These are phyloP conservation scores for Nicator chloris DNA, from an alignment of 2,113 vertebrate species.

Conservation along the genomic window DNA sequence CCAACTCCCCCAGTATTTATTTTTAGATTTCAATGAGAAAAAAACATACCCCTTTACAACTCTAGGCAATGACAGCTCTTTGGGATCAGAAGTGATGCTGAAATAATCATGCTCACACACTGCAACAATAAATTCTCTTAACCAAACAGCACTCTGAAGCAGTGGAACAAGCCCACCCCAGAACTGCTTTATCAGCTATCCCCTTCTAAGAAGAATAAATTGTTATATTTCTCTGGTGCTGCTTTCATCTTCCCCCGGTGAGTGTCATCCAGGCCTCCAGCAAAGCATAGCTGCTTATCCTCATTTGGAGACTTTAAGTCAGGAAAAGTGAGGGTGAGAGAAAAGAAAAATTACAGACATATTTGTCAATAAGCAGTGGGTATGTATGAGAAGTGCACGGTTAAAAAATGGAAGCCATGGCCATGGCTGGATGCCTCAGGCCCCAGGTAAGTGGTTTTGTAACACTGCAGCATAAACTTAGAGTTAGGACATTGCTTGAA, in stretches of 20 bases:
- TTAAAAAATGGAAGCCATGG: neutral
- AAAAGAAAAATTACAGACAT: neutral
- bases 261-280: neutral
- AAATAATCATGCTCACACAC: neutral
- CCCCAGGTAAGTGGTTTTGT: neutral
- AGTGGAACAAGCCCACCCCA: neutral
- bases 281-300: neutral
- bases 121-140: constrained; percentile 18
- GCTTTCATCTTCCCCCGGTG: constrained; percentile 44
- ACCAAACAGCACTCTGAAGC: constrained; percentile 22
- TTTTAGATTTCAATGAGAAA: constrained; percentile 21
- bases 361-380: neutral
- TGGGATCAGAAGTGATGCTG: neutral
- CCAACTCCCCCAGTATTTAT: neutral
- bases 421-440: neutral
- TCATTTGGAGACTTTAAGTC: neutral
- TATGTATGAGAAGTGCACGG: neutral
- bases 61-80: neutral
- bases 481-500: neutral
- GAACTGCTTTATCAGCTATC: constrained; percentile 37
- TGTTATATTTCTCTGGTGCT: constrained; percentile 28
- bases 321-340: neutral
- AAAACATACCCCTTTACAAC: neutral
- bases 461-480: neutral
- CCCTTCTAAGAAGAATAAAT: constrained; percentile 48